Evolutionary conservation across 2,113 vertebrate species (phyloP).

Genomic region (Dipodomys merriami): DNA sequence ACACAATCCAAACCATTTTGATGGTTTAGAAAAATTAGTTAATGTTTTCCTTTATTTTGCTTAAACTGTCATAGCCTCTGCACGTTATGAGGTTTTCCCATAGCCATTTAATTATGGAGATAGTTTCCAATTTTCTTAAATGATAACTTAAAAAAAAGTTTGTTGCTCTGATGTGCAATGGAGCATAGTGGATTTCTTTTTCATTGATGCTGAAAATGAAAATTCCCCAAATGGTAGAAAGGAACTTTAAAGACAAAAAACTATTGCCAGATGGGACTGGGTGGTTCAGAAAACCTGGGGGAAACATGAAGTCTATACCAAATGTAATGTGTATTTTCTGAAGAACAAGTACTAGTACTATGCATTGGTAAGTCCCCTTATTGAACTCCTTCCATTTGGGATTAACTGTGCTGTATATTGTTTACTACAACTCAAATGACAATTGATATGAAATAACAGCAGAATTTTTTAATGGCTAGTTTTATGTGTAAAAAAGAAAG

Average conservation of each 20-base stretch:
- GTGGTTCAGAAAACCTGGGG: slow-evolving; percentile 52
- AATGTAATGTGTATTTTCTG: slow-evolving; percentile 28
- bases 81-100: slow-evolving; percentile 69
- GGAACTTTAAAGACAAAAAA: slow-evolving; percentile 66
- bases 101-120: slow-evolving; percentile 73
- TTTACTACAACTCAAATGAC: not conserved
- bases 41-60: slow-evolving; percentile 74
- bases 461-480: slow-evolving; percentile 43
- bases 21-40: slow-evolving; percentile 74
- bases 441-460: not conserved
- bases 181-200: slow-evolving; percentile 73
- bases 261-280: slow-evolving; percentile 62
- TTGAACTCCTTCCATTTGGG: slow-evolving; percentile 20
- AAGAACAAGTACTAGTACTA: not conserved
- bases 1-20: slow-evolving; percentile 71
- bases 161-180: slow-evolving; percentile 72
- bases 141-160: slow-evolving; percentile 60
- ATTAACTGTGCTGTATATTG: not conserved
- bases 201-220: slow-evolving; percentile 74
- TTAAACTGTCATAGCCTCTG: slow-evolving; percentile 69
- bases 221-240: slow-evolving; percentile 61
- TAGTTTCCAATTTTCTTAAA: slow-evolving; percentile 70
- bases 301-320: slow-evolving; percentile 12
- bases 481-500: not conserved
- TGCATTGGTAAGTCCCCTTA: slow-evolving; percentile 45